Evolutionary conservation across 1,140 invertebrate genomes (phyloP), one percentile per base, ranked within the genome.

Genomic region (Parapsyche elsis): DNA sequence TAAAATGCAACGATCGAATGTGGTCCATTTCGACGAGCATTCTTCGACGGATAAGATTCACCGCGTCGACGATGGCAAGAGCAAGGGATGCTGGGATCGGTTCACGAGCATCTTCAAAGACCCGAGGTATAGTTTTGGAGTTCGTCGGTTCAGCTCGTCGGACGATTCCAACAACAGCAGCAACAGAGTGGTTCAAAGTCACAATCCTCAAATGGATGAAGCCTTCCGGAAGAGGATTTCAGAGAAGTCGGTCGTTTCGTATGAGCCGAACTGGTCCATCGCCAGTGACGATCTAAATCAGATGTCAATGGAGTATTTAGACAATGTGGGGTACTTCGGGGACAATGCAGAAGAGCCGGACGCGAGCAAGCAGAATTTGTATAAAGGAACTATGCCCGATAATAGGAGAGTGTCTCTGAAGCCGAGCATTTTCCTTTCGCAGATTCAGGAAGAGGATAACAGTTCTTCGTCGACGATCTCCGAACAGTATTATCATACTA

Each of bases 281-380:
- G 49, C 23, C 14, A 57, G 10, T 0, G 73, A 75, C 0, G 49
- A 30, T 19, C 7, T 53, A 1, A 46, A 21, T 0, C n/a, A 64
- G 30, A 45, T 9, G 49, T 16, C 21, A 5, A 59, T 59, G 21
- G 76, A 80, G 61, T 75, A 57, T 44, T 53, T 53, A 26, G 81
- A 83, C 71, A 83, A 81, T 73, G 64, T 83, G 79, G 81, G 81
- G 19, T 83, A 83, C 61, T 79, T 81, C 26, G 44, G 79, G 5
- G 80, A 83, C 10, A 38, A n/a, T 21, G 44, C 57, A 5, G 44
- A 61, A 9, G 19, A 67, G 12, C 9, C 46, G 4, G 9, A 73
- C 10, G 5, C 46, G 16, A 24, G 16, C 26, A 78, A 81, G 10
- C 76, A 79, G 14, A 30, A 76, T 53, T n/a, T 76, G 0, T 81